phyloP scores from a whole-genome alignment of 2,797 vertebrate genomes.

The Sebastes goodei region DNA sequence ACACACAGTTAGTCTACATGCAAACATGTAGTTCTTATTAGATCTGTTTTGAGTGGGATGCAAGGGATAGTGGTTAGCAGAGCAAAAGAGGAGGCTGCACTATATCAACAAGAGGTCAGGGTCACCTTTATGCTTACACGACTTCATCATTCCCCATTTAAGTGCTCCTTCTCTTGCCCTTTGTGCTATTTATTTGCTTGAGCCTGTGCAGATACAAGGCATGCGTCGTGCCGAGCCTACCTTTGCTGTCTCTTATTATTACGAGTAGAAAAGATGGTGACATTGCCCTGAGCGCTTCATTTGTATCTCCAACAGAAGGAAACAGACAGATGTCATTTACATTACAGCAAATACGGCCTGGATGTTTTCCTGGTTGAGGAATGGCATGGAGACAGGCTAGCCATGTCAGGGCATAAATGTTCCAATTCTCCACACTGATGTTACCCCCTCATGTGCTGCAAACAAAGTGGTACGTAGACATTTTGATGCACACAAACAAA shows the following conservation, averaged over 20 bases:
- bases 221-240: conserved; percentile 49
- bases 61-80: background rate
- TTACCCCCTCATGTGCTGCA: background rate
- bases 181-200: conserved; percentile 27
- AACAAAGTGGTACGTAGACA: background rate
- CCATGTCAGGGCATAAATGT: conserved; percentile 20
- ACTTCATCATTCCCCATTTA: background rate
- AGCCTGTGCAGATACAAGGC: conserved; percentile 21
- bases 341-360: conserved; percentile 51
- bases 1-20: conserved; percentile 13
- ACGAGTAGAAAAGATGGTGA: conserved; percentile 45
- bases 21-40: conserved; percentile 23
- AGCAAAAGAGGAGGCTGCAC: background rate
- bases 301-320: conserved; percentile 61
- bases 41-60: conserved; percentile 13
- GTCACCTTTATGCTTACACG: background rate
- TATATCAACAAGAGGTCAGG: conserved; percentile 22
- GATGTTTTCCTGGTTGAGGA: conserved; percentile 47
- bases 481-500: background rate
- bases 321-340: conserved; percentile 77
- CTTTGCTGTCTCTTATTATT: conserved; percentile 74
- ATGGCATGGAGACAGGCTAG: conserved; percentile 31
- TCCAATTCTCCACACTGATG: conserved; percentile 28
- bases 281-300: conserved; percentile 56
- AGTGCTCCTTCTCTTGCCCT: conserved; percentile 12